Conservation (phyloP, 2,113 vertebrate species). For the Cochlearius cochlearius region DNA sequence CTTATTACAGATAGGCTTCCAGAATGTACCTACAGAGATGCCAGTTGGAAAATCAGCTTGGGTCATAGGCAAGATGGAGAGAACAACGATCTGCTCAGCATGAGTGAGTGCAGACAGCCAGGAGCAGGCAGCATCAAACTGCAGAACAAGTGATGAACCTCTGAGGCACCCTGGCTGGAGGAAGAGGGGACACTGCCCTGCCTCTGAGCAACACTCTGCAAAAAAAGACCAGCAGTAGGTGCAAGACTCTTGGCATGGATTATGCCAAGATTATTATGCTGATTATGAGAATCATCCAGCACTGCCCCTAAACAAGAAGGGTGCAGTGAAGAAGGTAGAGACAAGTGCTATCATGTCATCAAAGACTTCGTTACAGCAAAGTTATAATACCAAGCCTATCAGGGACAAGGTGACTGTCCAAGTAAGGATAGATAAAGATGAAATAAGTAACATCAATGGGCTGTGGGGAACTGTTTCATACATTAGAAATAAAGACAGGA, state of each 20-base stretch:
- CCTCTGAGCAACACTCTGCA: not conserved
- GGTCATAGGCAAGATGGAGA: not conserved
- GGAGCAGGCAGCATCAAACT: not conserved
- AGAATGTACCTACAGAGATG: not conserved
- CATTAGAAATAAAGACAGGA: not conserved
- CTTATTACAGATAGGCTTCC: not conserved
- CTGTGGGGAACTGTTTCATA: not conserved
- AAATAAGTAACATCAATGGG: not conserved
- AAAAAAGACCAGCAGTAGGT: not conserved
- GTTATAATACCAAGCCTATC: not conserved
- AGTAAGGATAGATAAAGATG: not conserved
- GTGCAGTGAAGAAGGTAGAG: not conserved
- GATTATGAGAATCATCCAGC: not conserved
- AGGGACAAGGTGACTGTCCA: not conserved
- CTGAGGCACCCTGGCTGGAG: accelerated
- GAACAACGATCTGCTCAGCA: not conserved
- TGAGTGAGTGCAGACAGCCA: not conserved
- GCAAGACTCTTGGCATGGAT: not conserved
- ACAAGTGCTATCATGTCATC: not conserved
- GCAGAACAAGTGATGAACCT: not conserved
- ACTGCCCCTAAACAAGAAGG: not conserved
- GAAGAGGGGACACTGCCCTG: not conserved
- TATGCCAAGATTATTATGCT: no score
- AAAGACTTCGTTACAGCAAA: not conserved
- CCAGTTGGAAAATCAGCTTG: not conserved